Evolutionary conservation across 2,797 vertebrate species (phyloP), one percentile per base, ranked within the genome.

Genomic region (Danio choprae): DNA sequence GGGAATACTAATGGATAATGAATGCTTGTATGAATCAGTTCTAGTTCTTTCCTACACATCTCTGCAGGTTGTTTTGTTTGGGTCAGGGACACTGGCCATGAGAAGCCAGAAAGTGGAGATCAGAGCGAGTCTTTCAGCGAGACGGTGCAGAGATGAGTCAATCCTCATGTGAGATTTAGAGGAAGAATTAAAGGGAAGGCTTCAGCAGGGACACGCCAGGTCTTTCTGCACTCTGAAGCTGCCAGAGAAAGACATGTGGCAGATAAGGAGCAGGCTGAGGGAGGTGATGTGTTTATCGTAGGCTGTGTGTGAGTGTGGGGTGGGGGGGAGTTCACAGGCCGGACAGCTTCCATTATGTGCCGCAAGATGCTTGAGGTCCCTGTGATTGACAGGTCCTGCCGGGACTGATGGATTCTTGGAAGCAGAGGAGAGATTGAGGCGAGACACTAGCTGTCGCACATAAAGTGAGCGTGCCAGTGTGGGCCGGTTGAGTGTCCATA

Each of bases 311-410:
- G 77, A 79, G 69, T 81, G 79, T 50, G 70, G n/a, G 75, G 58
- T 22, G 5, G 67, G 48, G 75, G 74, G 59, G 77, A 67, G 59
- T 69, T 77, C 59, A 67, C 80, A 55, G 48, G n/a, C 40, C 48
- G 50, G 58, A 80, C 83, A 59, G 71, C 41, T 80, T 83, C 51
- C 67, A 62, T 79, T 68, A 84, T 60, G 53, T 46, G 59, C 56
- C 46, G 75, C 78, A 78, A 77, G 79, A 78, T 74, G 55, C 81
- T 76, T 6, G 46, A 69, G 62, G 62, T 77, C 69, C 81, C 55
- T 18, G 20, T 59, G 81, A 83, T 79, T 83, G 83, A 77, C 56
- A 51, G 75, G 67, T 84, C 62, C 68, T 79, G 58, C 29, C 59
- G 29, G 62, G 20, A 70, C 63, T 77, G 59, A 63, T 76, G 83